These are phyloP conservation scores for Watsonalla binaria DNA, from an alignment of 2,888 invertebrate species.

Conservation along the genomic window DNA sequence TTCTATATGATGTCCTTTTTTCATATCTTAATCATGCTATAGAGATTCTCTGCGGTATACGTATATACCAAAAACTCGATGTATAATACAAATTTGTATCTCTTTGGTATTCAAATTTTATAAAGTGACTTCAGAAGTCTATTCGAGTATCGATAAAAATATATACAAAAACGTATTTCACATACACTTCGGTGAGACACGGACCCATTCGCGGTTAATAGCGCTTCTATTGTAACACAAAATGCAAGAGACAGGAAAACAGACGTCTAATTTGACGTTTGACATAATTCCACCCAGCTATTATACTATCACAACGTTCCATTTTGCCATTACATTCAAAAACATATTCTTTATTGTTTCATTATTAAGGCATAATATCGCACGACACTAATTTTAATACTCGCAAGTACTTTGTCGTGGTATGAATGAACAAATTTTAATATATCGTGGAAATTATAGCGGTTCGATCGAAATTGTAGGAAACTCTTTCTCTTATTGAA, in stretches of 20 bases:
- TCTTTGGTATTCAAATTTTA: no score
- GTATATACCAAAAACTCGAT: no score
- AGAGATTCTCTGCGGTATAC: no score
- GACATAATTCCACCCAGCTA: slow-evolving; percentile 59
- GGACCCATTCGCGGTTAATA: slow-evolving; percentile 41
- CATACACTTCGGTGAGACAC: slow-evolving; percentile 37
- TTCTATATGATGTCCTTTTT: no score
- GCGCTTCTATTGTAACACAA: slow-evolving; percentile 61
- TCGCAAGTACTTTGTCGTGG: no score
- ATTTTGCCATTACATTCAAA: slow-evolving; percentile 21
- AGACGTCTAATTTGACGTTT: slow-evolving; percentile 71
- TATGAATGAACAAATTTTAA: background rate
- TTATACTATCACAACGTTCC: slow-evolving; percentile 48
- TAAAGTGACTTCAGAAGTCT: no score
- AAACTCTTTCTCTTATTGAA: background rate
- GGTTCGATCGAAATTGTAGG: background rate
- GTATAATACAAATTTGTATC: no score
- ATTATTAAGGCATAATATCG: slow-evolving; percentile 16
- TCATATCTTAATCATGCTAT: no score
- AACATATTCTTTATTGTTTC: slow-evolving; percentile 16
- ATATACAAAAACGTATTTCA: background rate
- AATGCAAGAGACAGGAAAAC: slow-evolving; percentile 67
- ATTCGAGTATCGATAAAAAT: background rate
- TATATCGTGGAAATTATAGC: slow-evolving; percentile 1
- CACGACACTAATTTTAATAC: slow-evolving; percentile 8